phyloP scores from a whole-genome alignment of 1,140 invertebrate species.

The Gerris buenoi region DNA sequence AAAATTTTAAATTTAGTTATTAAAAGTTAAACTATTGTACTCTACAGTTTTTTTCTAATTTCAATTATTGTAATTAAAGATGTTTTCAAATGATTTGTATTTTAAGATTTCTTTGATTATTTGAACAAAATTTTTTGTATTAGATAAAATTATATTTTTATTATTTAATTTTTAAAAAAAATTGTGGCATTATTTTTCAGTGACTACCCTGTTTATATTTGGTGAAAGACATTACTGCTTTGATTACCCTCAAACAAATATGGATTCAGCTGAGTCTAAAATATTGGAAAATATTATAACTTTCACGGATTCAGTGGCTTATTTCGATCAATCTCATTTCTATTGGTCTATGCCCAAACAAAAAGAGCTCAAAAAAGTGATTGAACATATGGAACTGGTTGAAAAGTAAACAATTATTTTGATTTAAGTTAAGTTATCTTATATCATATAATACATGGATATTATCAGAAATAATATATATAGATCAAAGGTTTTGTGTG shows the following conservation, averaged over 20 bases:
- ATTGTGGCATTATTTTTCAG: neutral
- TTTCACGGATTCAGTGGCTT: neutral
- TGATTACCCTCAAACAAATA: neutral
- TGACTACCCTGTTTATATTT: neutral
- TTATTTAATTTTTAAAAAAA: neutral
- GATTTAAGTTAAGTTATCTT: too few relatives aligned
- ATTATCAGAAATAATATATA: too few relatives aligned
- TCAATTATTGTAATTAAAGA: too few relatives aligned
- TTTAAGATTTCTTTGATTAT: too few relatives aligned
- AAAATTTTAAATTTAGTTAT: too few relatives aligned
- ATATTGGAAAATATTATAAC: neutral
- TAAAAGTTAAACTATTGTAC: neutral
- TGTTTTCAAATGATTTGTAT: too few relatives aligned
- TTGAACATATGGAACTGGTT: neutral
- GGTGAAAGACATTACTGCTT: neutral
- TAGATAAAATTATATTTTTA: neutral
- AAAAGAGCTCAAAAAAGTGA: neutral
- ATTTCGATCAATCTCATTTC: too few relatives aligned
- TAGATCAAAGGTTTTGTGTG: too few relatives aligned
- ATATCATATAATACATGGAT: too few relatives aligned
- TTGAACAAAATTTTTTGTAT: too few relatives aligned
- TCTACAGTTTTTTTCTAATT: neutral
- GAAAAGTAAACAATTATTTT: too few relatives aligned
- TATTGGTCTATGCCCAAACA: neutral
- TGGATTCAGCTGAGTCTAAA: neutral